Evolutionary conservation across 2,797 vertebrate species (phyloP), one percentile per base, ranked within the genome.

Genomic region (Helostoma temminkii): DNA sequence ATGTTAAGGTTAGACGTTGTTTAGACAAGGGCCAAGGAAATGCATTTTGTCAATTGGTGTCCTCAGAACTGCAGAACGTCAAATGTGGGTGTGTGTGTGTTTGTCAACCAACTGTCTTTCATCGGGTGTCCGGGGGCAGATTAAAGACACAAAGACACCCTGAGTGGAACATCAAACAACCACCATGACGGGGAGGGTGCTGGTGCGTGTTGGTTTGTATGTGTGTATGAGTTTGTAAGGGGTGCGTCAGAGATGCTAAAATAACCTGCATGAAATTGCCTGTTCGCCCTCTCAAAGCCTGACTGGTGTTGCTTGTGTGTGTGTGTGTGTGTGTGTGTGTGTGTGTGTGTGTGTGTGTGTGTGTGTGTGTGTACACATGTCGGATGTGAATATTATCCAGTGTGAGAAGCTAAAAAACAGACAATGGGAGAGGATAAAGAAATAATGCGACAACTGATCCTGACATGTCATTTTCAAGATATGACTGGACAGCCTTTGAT

Each of bases 91-190:
- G 30, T 32, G 12, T 1, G 2, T n/a, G 9, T 22, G 68, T 37
- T n/a, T 55, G 62, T 76, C 49, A 69, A 19, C 62, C 32, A 66
- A 68, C 32, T 53, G 71, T 74, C 79, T 85, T 87, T 88, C 85
- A 90, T 84, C 64, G 6, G 50, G 22, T 52, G 71, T 50, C 43
- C 37, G 3, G 46, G 46, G 15, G 50, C 72, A 76, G 66, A 88
- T 83, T 73, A 80, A 77, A 88, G 66, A 80, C 71, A 82, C 76
- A 85, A 76, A 87, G 75, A 81, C 61, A 62, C 52, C 57, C 54
- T 42, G 37, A 77, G 74, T 69, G 88, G 77, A 89, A 89, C 86
- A 90, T 89, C 82, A 88, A 90, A 85, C 85, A 85, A 67, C 63
- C 52, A 39, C 52, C 9, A 12, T 14, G 50, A 34, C 34, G 59